Evolutionary conservation across 2,113 vertebrate genomes (phyloP).

Genomic region (Cavia porcellus): DNA sequence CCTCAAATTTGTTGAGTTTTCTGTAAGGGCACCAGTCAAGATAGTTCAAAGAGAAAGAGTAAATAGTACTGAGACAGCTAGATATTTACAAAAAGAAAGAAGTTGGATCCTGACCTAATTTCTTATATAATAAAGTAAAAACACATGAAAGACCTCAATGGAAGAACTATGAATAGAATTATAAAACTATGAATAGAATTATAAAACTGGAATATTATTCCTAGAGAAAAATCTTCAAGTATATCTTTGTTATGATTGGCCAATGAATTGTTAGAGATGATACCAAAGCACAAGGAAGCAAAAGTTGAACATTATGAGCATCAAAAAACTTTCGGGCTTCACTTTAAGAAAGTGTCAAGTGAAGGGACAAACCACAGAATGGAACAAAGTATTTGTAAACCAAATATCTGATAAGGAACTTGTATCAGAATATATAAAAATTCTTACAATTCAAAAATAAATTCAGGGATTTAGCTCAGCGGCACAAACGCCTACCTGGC

Average conservation of each 20-base stretch:
- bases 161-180: background rate
- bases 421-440: background rate
- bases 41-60: background rate
- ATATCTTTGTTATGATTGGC: background rate
- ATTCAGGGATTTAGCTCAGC: background rate
- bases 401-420: background rate
- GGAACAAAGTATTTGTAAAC: constrained; percentile 15
- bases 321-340: constrained; percentile 1
- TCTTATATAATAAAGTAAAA: constrained; percentile 3
- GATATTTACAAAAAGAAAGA: constrained; percentile 33
- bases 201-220: too few relatives aligned
- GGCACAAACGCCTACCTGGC: too few relatives aligned
- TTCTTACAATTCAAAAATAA: constrained; percentile 34
- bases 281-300: background rate
- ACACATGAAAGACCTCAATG: background rate
- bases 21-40: background rate
- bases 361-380: background rate
- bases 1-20: constrained; percentile 23
- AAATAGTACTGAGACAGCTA: background rate
- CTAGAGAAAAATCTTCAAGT: constrained; percentile 47
- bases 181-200: too few relatives aligned
- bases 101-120: background rate
- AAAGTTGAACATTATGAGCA: background rate
- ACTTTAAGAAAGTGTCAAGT: background rate
- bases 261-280: background rate